Base-by-base conservation (phyloP, 2,113 vertebrate species). In the Toxotes chatareus region DNA sequence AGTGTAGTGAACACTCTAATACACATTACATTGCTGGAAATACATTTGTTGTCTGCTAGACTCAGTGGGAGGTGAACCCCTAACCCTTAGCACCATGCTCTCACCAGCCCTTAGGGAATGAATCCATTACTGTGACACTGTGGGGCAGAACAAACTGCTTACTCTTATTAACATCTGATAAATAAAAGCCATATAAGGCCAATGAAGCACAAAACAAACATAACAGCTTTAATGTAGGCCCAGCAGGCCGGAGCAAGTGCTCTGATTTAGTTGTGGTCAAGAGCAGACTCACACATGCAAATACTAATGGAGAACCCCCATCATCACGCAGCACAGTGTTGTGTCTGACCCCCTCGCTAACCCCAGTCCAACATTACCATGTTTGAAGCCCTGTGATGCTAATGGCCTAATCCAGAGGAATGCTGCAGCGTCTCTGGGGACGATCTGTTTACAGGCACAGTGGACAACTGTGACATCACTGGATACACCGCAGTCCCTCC, bases 401-500 rank as follows among this genome's bases (percentile, higher is more conserved):
- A 87, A 86, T 76, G 78, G 64, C 12, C 81, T 80, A 82, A 84
- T 82, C 71, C 5, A 0, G 65, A 76, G 74, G 73, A 83, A 84
- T 74, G 77, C 80, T 61, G 79, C 40, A 19, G 73, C 12, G 34
- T 82, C 73, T 68, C 80, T 10, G 32, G 79, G 74, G 86, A 85
- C 23, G 34, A n/a, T 59, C 56, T 82, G 78, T 83, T 83, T 77
- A 68, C 73, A 71, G 65, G 32, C 51, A 9, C 14, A 8, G 14
- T 71, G 66, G 64, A 80, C 69, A 73, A 23, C 72, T 12, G 14
- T 55, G 66, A 79, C 0, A 31, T 51, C 79, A 79, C 40, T 8
- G 73, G 42, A 69, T 27, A 56, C 63, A 55, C 8, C 9, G 34
- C 53, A 53, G 56, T 7, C 73, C 57, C 38, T 67, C 47, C 56